Evolutionary conservation across 1,140 invertebrate species (phyloP).

Genomic region (Wiebesia pumilae): DNA sequence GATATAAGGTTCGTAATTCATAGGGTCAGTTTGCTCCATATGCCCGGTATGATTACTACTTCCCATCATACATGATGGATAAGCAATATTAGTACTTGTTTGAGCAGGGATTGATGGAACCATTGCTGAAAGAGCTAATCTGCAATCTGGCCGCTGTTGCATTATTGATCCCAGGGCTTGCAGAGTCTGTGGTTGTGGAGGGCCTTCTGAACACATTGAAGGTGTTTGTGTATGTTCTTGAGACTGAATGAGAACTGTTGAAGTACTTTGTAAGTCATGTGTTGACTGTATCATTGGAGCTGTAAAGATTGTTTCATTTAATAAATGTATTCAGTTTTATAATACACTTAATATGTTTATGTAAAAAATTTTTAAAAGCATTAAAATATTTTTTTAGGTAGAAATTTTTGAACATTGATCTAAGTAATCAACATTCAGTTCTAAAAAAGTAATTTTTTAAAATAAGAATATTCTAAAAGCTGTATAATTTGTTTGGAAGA

Average conservation of each 20-base stretch:
- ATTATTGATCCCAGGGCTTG: constrained; percentile 65
- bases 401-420: no score
- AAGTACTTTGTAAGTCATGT: constrained; percentile 59
- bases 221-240: constrained; percentile 44
- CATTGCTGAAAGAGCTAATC: constrained; percentile 61
- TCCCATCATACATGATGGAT: constrained; percentile 69
- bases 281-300: constrained; percentile 63
- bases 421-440: no score
- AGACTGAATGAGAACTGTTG: constrained; percentile 51
- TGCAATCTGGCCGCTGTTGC: constrained; percentile 67
- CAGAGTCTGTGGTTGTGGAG: constrained; percentile 56
- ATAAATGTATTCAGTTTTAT: constrained; percentile 19
- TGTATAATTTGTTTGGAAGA: no score
- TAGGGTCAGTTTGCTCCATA: constrained; percentile 69
- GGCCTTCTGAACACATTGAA: constrained; percentile 43
- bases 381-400: no score
- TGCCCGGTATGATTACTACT: constrained; percentile 64
- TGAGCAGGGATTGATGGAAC: constrained; percentile 49
- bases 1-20: constrained; percentile 73
- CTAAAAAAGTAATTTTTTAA: no score
- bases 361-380: constrained; percentile 7
- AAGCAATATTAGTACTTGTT: constrained; percentile 53
- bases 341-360: not conserved
- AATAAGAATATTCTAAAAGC: no score
- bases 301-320: constrained; percentile 48